Conservation (phyloP, 2,113 vertebrate species). For the Microcebus jonahi region DNA sequence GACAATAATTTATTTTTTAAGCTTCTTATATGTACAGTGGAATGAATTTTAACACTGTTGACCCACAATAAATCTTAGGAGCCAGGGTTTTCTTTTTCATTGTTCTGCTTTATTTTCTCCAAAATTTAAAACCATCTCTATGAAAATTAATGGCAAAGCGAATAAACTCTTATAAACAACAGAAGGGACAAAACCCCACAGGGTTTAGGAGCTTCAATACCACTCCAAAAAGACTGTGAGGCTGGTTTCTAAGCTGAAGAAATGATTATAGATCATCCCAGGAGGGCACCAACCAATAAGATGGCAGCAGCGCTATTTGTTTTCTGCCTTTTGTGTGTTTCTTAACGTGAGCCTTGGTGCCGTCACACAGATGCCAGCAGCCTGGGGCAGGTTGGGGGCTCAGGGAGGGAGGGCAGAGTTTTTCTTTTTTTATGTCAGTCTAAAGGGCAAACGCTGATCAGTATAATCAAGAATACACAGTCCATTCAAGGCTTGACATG, state of each 20-base stretch:
- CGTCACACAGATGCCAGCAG: conserved; percentile 18
- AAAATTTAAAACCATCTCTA: conserved; percentile 24
- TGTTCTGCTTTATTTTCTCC: not conserved
- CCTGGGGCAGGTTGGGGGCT: not conserved
- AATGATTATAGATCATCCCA: conserved; percentile 37
- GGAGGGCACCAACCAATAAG: not conserved
- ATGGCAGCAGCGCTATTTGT: not conserved
- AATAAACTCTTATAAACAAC: conserved; percentile 38
- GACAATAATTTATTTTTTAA: conserved; percentile 69
- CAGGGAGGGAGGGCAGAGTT: not conserved
- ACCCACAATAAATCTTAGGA: conserved; percentile 69
- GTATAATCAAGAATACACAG: not conserved
- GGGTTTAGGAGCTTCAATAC: too few relatives aligned
- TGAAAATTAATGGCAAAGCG: conserved; percentile 29
- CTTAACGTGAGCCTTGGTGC: conserved; percentile 8
- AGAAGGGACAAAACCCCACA: not conserved
- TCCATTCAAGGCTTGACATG: not conserved
- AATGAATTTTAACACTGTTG: conserved; percentile 48
- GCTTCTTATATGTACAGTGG: conserved; percentile 50
- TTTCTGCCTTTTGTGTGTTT: conserved; percentile 61
- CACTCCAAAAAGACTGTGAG: not conserved
- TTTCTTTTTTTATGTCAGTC: not conserved
- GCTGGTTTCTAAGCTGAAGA: conserved; percentile 57
- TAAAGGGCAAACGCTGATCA: conserved; percentile 43
- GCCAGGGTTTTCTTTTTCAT: not conserved